Evolutionary conservation across 2,888 invertebrate genomes (phyloP).

Genomic region (Synergus laeviventris): DNA sequence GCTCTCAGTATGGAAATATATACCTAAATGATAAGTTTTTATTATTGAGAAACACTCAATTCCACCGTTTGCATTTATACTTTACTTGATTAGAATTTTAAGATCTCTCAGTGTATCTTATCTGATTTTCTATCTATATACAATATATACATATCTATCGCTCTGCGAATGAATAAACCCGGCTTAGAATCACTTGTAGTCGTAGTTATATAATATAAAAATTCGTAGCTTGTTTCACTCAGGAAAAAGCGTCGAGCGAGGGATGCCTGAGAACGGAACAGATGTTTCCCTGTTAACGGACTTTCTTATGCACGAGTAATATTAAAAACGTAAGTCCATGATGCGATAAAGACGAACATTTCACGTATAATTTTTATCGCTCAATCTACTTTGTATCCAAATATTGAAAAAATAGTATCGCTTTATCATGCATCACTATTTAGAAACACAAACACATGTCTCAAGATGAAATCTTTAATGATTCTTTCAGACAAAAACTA

Average conservation of each 20-base stretch:
- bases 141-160: not conserved
- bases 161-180: not conserved
- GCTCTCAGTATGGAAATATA: constrained; percentile 8
- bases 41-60: constrained; percentile 6
- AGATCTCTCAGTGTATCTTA: not conserved
- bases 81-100: constrained; percentile 3
- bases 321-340: constrained; percentile 37
- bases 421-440: not conserved
- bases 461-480: not conserved
- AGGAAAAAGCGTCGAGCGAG: constrained; percentile 48
- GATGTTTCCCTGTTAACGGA: constrained; percentile 34
- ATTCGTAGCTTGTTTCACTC: constrained; percentile 1
- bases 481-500: not conserved
- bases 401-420: constrained; percentile 21
- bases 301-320: constrained; percentile 38
- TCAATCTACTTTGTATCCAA: constrained; percentile 30
- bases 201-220: not conserved
- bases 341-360: constrained; percentile 35
- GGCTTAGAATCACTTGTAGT: not conserved
- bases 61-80: constrained; percentile 14
- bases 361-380: constrained; percentile 31
- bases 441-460: constrained; percentile 26
- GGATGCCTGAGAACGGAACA: constrained; percentile 48
- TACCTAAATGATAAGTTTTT: constrained; percentile 14
- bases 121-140: not conserved